phyloP scores from a whole-genome alignment of 2,888 invertebrate genomes.

The Plebejus anna region DNA sequence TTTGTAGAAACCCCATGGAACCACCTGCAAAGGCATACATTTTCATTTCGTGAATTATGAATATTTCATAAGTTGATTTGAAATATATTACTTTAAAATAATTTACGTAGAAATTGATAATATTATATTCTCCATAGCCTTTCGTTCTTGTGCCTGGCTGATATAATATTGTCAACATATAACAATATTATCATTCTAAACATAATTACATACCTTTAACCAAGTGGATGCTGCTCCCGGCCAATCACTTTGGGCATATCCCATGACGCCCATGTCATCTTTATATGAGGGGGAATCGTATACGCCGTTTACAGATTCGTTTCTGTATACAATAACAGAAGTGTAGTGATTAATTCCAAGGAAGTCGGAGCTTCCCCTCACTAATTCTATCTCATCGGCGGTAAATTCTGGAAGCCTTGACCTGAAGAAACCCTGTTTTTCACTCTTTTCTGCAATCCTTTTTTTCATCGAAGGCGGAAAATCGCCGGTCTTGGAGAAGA shows the following conservation, averaged over 20 bases:
- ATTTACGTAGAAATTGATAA: too few relatives aligned
- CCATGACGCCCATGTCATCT: conserved; percentile 41
- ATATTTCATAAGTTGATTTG: background rate
- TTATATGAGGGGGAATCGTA: conserved; percentile 42
- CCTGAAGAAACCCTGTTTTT: conserved; percentile 72
- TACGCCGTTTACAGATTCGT: conserved; percentile 42
- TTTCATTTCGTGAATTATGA: background rate
- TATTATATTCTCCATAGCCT: too few relatives aligned
- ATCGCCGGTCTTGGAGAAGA: conserved; percentile 79
- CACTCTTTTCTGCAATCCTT: conserved; percentile 76
- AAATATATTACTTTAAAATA: background rate
- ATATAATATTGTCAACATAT: too few relatives aligned
- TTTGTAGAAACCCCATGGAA: conserved; percentile 77
- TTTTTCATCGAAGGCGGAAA: conserved; percentile 81
- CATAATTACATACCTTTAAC: conserved; percentile 38
- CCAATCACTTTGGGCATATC: conserved; percentile 43
- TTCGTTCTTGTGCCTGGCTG: too few relatives aligned
- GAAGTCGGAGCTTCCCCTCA: conserved; percentile 82
- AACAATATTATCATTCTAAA: too few relatives aligned
- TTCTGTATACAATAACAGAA: conserved; percentile 59
- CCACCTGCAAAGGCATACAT: conserved; percentile 46
- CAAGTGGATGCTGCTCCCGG: conserved; percentile 38
- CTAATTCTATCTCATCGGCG: conserved; percentile 77
- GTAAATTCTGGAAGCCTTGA: conserved; percentile 81
- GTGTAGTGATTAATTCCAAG: conserved; percentile 86